phyloP scores from a whole-genome alignment of 2,888 invertebrate species.

The Aphodius sticticus region DNA sequence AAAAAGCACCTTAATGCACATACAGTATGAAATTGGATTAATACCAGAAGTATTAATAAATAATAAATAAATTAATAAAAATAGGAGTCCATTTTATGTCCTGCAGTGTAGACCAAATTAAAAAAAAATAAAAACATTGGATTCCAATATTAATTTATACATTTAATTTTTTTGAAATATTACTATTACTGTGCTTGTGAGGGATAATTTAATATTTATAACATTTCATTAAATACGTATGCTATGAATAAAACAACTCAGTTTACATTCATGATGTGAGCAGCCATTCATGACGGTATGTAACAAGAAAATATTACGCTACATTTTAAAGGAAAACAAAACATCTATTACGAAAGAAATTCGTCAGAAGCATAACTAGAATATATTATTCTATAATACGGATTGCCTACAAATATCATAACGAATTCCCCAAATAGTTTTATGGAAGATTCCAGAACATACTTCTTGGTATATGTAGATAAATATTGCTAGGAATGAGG shows the following conservation, averaged over 20 bases:
- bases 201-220: background rate
- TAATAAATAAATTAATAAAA: too few species aligned
- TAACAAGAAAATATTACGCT: background rate
- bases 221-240: background rate
- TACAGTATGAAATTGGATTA: too few species aligned
- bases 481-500: background rate
- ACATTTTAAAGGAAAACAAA: background rate
- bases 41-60: too few species aligned
- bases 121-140: too few species aligned
- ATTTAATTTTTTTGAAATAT: too few species aligned
- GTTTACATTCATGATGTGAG: background rate
- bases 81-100: too few species aligned
- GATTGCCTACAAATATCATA: background rate
- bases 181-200: too few species aligned
- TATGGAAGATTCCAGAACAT: background rate
- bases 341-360: background rate
- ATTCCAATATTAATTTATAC: too few species aligned
- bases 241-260: background rate
- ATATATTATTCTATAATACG: background rate
- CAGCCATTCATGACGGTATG: background rate
- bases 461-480: background rate
- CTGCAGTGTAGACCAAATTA: too few species aligned
- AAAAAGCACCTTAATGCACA: too few species aligned
- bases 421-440: background rate
- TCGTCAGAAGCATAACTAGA: background rate